Percentiles rank a stretch among this genome's conserved stretches.
Conservation (phyloP, 2,113 vertebrate species). For the Daphoenositta chrysoptera region DNA sequence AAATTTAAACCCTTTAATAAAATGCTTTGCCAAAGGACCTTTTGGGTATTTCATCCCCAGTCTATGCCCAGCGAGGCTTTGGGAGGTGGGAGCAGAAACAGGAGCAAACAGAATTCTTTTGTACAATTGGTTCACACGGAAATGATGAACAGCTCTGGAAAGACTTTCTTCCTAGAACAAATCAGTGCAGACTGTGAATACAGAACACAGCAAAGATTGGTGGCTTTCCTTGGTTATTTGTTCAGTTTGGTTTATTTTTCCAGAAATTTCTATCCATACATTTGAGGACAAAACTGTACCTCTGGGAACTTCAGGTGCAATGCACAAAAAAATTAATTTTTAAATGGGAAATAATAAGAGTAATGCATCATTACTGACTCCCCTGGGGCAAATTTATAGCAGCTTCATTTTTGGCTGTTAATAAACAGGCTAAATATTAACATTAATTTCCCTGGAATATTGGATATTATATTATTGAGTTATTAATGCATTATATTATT, state of each 20-base stretch:
- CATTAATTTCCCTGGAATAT: background rate
- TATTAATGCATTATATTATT: constrained; percentile 22
- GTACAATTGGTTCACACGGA: background rate
- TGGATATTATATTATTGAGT: constrained; percentile 11
- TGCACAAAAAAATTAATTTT: background rate
- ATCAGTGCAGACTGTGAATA: background rate
- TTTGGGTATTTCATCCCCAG: background rate
- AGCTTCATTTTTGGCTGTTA: constrained; percentile 7
- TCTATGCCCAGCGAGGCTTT: background rate
- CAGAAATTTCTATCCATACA: background rate
- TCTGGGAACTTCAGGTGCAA: background rate
- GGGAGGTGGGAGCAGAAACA: background rate
- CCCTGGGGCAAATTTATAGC: background rate
- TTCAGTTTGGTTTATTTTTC: background rate
- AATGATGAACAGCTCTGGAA: background rate
- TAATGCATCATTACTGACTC: constrained; percentile 9
- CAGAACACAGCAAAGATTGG: background rate
- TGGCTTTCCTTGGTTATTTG: background rate
- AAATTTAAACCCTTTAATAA: background rate
- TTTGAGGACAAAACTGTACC: background rate
- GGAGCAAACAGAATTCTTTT: background rate
- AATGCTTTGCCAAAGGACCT: background rate
- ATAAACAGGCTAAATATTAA: constrained; percentile 15
- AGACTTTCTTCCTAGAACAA: background rate
- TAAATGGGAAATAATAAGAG: background rate